Base-by-base conservation (phyloP, 2,113 vertebrate species). In the Fregetta grallaria region DNA sequence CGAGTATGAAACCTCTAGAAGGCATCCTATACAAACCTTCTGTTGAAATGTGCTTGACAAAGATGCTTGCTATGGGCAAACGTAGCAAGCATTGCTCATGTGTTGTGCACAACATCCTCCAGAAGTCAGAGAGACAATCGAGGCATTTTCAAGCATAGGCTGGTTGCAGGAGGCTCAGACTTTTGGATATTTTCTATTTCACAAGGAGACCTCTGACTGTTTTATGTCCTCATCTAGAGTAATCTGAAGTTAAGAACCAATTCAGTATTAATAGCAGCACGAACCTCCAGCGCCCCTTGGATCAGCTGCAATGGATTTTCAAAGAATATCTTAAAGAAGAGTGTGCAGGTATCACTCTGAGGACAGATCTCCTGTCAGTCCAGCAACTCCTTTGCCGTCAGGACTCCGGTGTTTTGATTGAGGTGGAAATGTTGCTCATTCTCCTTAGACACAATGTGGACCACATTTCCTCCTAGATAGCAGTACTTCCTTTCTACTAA, bases 271-370 rank as follows among this genome's bases (percentile, higher is more conserved):
- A 40, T 0, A 81, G 5, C 30, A 83, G 34, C 97, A 66, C 3
- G 8, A 93, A 98, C 88, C 52, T 98, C 93, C 8, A 96, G 63
- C 11, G 61, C 92, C 22, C 95, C 80, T 53, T 47, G 91, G 79
- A 93, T 97, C 56, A 98, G 80, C 68, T 98, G 97, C n/a, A 98
- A 90, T 1, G 97, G 97, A 26, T 98, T 97, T 97, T 98, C 97
- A 58, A 98, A 83, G 6, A 98, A 67, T 30, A 98, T 93, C 88
- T 98, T 95, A 34, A 97, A 97, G 88, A 93, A 95, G 40, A 98
- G 72, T 16, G 95, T 92, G 62, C 97, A 98, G 9, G 74, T 96
- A 13, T 97, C 82, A 1, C 55, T 97, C 14, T 96, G 89, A 6
- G 90, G 95, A 42, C 10, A 23, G 44, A 50, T 42, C 16, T n/a